Conservation (phyloP, 2,797 vertebrate genomes). For the Eulemur albifrons region DNA sequence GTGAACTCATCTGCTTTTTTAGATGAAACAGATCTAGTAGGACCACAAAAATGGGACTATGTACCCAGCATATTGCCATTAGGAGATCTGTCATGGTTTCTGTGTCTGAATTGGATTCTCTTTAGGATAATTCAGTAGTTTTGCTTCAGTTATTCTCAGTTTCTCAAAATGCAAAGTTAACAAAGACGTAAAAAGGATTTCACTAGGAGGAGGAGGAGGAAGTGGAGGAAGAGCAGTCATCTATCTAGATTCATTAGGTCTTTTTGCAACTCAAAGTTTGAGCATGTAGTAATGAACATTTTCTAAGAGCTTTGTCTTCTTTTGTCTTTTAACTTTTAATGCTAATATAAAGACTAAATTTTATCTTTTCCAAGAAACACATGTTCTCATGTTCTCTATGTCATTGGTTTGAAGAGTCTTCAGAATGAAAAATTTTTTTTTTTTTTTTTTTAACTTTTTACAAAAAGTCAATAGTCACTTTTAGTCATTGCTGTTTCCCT, state of each 20-base stretch:
- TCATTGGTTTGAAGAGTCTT: not conserved
- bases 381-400: not conserved
- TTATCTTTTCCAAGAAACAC: conserved; percentile 11
- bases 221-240: not conserved
- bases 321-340: not conserved
- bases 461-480: not conserved
- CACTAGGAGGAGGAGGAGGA: not conserved
- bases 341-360: not conserved
- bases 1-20: not conserved
- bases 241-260: not conserved
- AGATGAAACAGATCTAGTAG: not conserved
- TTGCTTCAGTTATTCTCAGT: not conserved
- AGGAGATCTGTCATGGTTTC: not conserved
- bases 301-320: not conserved
- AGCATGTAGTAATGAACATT: not conserved
- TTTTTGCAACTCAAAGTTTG: not conserved
- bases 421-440: not conserved
- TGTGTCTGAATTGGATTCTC: not conserved
- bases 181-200: not conserved
- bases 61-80: not conserved
- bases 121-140: conserved; percentile 13
- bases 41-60: not conserved
- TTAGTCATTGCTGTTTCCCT: not conserved
- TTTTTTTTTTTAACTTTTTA: not conserved
- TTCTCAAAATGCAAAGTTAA: conserved; percentile 4